Conservation (phyloP, 2,113 vertebrate genomes). For the Grallaria varia region DNA sequence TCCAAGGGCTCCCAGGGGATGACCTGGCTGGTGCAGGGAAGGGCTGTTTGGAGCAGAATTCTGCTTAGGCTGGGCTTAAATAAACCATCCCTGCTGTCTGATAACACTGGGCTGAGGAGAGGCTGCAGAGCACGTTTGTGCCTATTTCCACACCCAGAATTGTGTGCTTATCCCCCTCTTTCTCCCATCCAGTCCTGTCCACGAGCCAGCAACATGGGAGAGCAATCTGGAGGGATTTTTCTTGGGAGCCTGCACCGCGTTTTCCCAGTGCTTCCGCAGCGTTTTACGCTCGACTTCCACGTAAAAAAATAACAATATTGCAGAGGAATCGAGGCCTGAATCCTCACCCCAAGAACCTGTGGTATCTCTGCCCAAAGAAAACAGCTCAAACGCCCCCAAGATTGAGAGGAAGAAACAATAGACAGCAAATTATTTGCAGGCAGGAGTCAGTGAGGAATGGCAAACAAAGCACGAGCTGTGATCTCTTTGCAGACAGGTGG, state of each 20-base stretch:
- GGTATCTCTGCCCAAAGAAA: neutral
- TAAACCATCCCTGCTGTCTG: neutral
- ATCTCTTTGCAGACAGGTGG: neutral
- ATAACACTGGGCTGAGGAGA: neutral
- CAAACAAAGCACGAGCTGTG: neutral
- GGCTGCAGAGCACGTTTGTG: neutral
- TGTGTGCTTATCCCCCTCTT: neutral
- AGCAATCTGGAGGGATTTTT: neutral
- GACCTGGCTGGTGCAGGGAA: neutral
- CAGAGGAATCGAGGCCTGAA: neutral
- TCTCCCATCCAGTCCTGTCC: fast-evolving
- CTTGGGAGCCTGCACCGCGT: neutral
- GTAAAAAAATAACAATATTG: neutral
- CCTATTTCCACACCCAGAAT: neutral
- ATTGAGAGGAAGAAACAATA: neutral
- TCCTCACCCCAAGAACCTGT: neutral
- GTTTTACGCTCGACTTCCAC: neutral
- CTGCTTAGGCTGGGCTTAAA: neutral
- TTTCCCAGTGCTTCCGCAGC: neutral
- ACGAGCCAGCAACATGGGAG: neutral
- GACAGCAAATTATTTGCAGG: neutral
- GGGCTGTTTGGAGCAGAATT: neutral
- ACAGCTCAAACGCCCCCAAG: neutral
- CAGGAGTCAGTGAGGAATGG: neutral
- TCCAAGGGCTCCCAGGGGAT: neutral